Base-by-base conservation (phyloP, 2,888 invertebrate species). In the Oxytorus armatus region DNA sequence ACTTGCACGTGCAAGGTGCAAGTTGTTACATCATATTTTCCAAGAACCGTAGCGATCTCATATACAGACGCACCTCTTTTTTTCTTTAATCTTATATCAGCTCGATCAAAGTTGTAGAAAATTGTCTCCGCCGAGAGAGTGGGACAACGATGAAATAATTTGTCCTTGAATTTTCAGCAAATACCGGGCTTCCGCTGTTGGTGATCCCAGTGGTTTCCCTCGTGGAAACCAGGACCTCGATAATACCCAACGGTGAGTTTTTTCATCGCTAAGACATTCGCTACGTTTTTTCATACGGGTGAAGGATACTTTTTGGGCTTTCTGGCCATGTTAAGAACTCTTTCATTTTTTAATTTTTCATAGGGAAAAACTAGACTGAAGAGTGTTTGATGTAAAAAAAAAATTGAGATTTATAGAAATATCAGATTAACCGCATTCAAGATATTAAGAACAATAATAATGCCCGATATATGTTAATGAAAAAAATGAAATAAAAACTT, bases 181-280 rank as follows among this genome's bases (percentile, higher is more conserved):
- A 82, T 86, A 82, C 85, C 79, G 77, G 84, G 79, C 80, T 82
- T 83, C 74, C 80, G 82, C 73, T 53, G 77, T 82, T 88, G 89
- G 88, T 89, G 89, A 90, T 89, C 86, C 82, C 85, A 81, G 86
- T 86, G 59, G 88, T 90, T 90, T 91, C 89, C 89, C 82, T 84
- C 73, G 85, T 75, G 88, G 89, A 90, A 90, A 88, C 89, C 88
- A 86, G 85, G 86, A 88, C 77, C 78, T 85, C 82, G 81, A 85
- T 88, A 88, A 85, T 90, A 88, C 85, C 86, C 84, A 87, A 90
- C 88, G 87, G 90, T 91, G 79, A 90, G 90, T 88, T 72, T 49
- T 18, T 11, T 49, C 18, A 49, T 49, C 14, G 2, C 7, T 44
- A 18, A 4, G 1, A 7, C 21, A 7, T 5, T 5, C 4, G 2